phyloP scores from a whole-genome alignment of 92 coral and sea anemone genomes.

The Muricea muricata region DNA sequence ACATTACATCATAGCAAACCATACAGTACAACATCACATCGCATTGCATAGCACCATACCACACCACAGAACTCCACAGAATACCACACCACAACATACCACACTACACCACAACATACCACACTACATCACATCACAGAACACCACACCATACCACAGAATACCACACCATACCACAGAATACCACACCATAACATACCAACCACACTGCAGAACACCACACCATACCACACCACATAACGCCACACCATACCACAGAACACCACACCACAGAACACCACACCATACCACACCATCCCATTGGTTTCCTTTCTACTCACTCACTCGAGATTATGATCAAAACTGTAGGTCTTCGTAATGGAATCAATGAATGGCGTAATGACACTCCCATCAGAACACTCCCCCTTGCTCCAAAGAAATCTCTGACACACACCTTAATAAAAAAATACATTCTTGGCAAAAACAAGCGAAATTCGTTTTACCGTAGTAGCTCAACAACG shows the following conservation, averaged over 20 bases:
- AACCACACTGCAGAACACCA: background rate
- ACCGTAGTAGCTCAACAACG: too few species aligned
- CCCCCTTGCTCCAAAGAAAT: slow-evolving; percentile 67
- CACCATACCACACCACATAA: background rate
- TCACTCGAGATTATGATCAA: slow-evolving; percentile 94
- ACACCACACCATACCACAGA: background rate
- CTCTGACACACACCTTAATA: slow-evolving; percentile 78
- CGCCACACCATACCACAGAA: too few species aligned
- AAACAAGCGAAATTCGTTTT: too few species aligned
- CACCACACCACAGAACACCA: too few species aligned
- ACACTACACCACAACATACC: background rate
- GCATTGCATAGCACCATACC: background rate
- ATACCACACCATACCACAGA: slow-evolving; percentile 2
- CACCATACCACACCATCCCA: background rate
- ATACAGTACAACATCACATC: background rate
- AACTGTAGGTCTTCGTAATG: slow-evolving; percentile 65
- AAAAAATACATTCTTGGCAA: background rate
- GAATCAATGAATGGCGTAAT: slow-evolving; percentile 71
- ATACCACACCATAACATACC: background rate
- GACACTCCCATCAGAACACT: slow-evolving; percentile 47
- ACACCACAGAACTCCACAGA: background rate
- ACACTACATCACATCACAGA: background rate
- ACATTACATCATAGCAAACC: background rate
- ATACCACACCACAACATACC: background rate
- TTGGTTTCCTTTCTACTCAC: slow-evolving; percentile 6